phyloP scores from a whole-genome alignment of 2,888 invertebrate genomes.

The Plagiodera versicolora region DNA sequence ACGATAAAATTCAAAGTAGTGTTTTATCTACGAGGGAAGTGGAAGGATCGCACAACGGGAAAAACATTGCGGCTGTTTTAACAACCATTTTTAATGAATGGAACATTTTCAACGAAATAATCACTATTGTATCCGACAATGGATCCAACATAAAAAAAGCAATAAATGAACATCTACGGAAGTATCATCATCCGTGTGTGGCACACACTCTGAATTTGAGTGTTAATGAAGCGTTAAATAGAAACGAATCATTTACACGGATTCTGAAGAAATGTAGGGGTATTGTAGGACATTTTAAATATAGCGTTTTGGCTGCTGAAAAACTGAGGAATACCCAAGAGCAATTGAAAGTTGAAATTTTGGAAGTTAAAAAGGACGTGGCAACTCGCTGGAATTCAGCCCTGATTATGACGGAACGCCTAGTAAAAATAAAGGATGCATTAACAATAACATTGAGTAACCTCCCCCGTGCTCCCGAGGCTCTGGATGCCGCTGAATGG shows the following conservation, averaged over 20 bases:
- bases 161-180: constrained; percentile 34
- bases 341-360: constrained; percentile 29
- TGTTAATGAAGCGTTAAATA: constrained; percentile 21
- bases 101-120: constrained; percentile 37
- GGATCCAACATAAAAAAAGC: constrained; percentile 40
- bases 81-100: constrained; percentile 34
- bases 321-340: constrained; percentile 35
- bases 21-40: constrained; percentile 32
- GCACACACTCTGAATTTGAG: constrained; percentile 38
- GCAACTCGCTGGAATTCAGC: constrained; percentile 38
- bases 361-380: constrained; percentile 41
- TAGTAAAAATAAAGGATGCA: no score
- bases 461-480: constrained; percentile 7
- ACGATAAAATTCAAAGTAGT: constrained; percentile 28
- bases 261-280: constrained; percentile 32
- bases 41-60: constrained; percentile 24
- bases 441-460: no score
- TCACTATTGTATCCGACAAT: constrained; percentile 39
- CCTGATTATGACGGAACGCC: constrained; percentile 34
- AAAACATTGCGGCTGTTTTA: constrained; percentile 28
- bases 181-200: constrained; percentile 38
- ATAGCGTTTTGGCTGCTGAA: constrained; percentile 32
- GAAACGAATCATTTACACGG: constrained; percentile 4
- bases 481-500: constrained; percentile 34
- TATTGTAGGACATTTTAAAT: constrained; percentile 36